These are phyloP conservation scores for Octodon degus DNA, from an alignment of 2,113 vertebrate genomes.

Conservation along the genomic window DNA sequence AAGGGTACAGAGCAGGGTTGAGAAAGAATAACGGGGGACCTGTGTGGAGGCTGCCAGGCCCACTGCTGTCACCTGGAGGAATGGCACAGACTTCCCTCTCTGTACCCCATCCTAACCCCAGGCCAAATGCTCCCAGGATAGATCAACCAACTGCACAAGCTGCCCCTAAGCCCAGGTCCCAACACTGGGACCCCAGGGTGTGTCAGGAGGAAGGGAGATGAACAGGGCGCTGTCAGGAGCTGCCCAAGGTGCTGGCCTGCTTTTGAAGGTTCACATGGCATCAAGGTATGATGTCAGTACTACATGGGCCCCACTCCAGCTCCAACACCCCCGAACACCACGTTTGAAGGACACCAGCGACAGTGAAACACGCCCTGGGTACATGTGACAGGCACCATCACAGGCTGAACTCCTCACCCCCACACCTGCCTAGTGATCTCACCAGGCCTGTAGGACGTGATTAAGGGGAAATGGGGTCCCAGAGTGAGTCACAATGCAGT, in stretches of 20 bases:
- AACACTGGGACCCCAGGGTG: not conserved
- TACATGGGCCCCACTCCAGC: not conserved
- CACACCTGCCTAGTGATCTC: not conserved
- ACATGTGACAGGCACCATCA: not conserved
- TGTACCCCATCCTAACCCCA: not conserved
- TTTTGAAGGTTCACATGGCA: not conserved
- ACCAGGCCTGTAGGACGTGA: not conserved
- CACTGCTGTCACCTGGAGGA: not conserved
- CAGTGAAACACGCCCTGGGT: not conserved
- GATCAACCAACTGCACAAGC: not conserved
- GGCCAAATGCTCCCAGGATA: not conserved
- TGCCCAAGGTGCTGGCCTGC: not conserved
- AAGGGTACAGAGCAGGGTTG: not conserved
- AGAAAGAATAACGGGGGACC: not conserved
- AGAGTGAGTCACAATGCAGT: not conserved
- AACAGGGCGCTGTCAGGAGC: not conserved
- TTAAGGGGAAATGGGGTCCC: not conserved
- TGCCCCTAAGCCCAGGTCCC: not conserved
- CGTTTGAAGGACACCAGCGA: not conserved
- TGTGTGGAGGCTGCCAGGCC: not conserved
- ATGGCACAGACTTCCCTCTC: not conserved
- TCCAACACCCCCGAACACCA: not conserved
- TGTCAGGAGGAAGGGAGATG: not conserved
- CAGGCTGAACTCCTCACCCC: not conserved
- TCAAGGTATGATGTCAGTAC: not conserved